A percentile compares a stretch with the other conserved stretches of the same genome.
Evolutionary conservation across 2,888 invertebrate species (phyloP).

Genomic region (Bombylius major): DNA sequence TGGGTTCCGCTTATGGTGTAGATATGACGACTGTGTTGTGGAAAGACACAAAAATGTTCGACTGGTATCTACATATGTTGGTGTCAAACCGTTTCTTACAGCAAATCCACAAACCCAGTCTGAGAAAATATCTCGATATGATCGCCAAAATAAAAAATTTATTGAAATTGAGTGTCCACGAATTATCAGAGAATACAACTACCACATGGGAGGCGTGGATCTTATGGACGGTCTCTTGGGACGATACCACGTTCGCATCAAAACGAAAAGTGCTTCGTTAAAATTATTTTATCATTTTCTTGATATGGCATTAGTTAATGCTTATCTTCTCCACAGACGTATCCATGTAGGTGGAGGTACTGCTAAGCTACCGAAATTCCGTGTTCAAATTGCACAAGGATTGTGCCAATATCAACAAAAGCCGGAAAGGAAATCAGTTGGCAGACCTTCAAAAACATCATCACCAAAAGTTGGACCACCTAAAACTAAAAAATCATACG

Average conservation of each 20-base stretch:
- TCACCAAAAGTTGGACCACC: not conserved
- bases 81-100: constrained; percentile 4
- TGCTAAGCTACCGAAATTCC: constrained; percentile 5
- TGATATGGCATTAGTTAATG: constrained; percentile 5
- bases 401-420: not conserved
- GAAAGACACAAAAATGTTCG: not conserved
- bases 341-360: not conserved
- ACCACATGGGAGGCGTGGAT: constrained; percentile 7
- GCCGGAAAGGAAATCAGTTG: not conserved
- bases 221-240: constrained; percentile 7
- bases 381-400: not conserved
- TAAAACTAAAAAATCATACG: not conserved
- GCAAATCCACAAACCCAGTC: not conserved
- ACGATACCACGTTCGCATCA: constrained; percentile 11
- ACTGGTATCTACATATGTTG: constrained; percentile 1
- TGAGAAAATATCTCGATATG: constrained; percentile 5
- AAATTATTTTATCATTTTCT: constrained; percentile 8
- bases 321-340: constrained; percentile 3
- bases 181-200: constrained; percentile 5
- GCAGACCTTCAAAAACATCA: not conserved
- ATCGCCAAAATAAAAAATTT: not conserved
- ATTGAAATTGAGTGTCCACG: constrained; percentile 3
- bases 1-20: constrained; percentile 12
- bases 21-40: constrained; percentile 11
- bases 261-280: constrained; percentile 12